These are phyloP conservation scores for Poeciliopsis gracilis DNA, from an alignment of 2,797 vertebrate species.

Conservation along the genomic window DNA sequence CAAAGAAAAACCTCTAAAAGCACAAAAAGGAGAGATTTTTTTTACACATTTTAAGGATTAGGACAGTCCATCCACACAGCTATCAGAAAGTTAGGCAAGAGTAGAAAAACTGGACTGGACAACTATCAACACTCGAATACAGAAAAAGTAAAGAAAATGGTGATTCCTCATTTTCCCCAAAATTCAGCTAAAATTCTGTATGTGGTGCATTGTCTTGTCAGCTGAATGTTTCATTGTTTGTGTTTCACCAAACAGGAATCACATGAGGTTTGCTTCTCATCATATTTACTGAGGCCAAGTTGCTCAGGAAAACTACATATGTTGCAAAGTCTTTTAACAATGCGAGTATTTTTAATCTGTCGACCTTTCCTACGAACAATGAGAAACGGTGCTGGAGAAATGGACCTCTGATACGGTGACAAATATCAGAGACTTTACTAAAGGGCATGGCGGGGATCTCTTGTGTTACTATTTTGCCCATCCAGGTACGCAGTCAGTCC, in stretches of 20 bases:
- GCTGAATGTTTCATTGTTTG: neutral
- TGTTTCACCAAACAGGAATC: neutral
- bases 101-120: neutral
- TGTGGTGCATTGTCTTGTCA: too few relatives aligned
- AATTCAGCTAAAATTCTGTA: neutral
- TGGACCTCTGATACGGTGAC: slow-evolving; percentile 17
- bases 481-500: slow-evolving; percentile 23
- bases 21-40: neutral
- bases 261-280: neutral
- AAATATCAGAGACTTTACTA: slow-evolving; percentile 32
- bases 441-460: slow-evolving; percentile 40
- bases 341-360: neutral
- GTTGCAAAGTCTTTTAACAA: neutral
- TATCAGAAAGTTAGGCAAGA: neutral
- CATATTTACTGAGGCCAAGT: neutral
- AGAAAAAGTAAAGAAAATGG: neutral
- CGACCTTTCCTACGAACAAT: slow-evolving; percentile 15
- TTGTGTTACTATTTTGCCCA: slow-evolving; percentile 36
- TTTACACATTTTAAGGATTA: neutral
- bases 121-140: neutral
- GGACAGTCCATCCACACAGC: neutral
- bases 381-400: slow-evolving; percentile 26
- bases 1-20: neutral
- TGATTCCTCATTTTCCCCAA: neutral
- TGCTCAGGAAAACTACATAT: neutral